Evolutionary conservation across 92 coral and sea anemone species (phyloP), one percentile per base, ranked within the genome.

Genomic region (Plumapathes pennacea): DNA sequence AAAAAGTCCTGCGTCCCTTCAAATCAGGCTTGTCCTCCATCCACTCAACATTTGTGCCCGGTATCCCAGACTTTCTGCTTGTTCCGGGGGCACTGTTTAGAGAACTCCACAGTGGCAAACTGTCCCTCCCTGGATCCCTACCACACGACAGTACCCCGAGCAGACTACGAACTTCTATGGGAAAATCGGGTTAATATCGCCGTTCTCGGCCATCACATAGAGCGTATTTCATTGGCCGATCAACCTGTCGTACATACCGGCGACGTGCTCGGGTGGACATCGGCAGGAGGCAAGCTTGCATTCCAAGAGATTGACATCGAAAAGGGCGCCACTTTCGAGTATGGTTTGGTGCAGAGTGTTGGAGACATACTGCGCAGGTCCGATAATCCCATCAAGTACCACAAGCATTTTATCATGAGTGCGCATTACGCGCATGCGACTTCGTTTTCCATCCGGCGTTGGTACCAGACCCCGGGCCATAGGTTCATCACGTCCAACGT

Each of bases 401-500:
- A 76, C 50, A 69, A 57, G 49, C 83, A 60, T 22, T 89, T 83
- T 31, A 58, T 85, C 53, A 29, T 91, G 38, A 81, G 89, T 5
- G 97, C 92, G 23, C 90, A 91, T 36, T 76, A 75, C 30, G 81
- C 87, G 12, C 86, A 84, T 26, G 69, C 81, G 39, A 72, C 88
- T 15, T 52, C 74, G 49, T 91, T 91, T 54, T 91, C 67, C 46
- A 55, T 85, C 26, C 71, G 85, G 13, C 80, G 84, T 31, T 25
- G 46, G 1, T 91, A 89, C 54, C 31, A 65, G 15, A 29, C 72
- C 5, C 71, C 97, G 1, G 97, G 96, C 18, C 46, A 87, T 2
- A 78, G 88, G 49, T 28, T 23, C 42, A 59, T 91, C 28, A 64
- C 64, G 14, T 88, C 97, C 10, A 72, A 89, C 59, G 45, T 76